These are phyloP conservation scores for Erpobdella octoculata DNA, from an alignment of 2,888 invertebrate genomes.

Conservation along the genomic window DNA sequence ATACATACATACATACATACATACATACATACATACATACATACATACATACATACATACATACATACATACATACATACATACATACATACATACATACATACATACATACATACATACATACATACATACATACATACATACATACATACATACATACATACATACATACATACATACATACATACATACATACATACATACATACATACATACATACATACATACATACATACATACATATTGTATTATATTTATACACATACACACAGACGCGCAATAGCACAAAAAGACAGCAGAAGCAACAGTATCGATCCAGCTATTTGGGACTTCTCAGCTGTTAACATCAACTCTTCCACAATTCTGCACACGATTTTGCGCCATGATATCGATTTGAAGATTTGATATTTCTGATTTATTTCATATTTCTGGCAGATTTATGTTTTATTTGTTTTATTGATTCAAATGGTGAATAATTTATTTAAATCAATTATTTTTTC, in stretches of 20 bases:
- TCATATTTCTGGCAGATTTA: not conserved
- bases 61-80: not conserved
- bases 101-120: not conserved
- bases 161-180: constrained; percentile 23
- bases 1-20: not conserved
- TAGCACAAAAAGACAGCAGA: not conserved
- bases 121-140: not conserved
- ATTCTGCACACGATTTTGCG: no score
- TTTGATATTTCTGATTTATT: no score
- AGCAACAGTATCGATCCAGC: not conserved
- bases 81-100: not conserved
- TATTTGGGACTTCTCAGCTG: no score
- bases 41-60: not conserved
- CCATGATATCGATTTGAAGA: no score
- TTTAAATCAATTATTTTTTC: not conserved
- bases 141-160: not conserved
- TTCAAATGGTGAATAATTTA: no score
- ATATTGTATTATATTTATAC: no score
- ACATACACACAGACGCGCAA: constrained; percentile 6
- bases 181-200: constrained; percentile 26
- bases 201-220: not conserved
- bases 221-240: constrained; percentile 3
- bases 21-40: not conserved
- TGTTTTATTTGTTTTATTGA: no score
- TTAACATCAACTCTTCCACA: no score